A percentile compares a stretch with the other conserved stretches of the same genome.
Evolutionary conservation across 1,140 invertebrate species (phyloP).

Genomic region (Sinella curviseta): DNA sequence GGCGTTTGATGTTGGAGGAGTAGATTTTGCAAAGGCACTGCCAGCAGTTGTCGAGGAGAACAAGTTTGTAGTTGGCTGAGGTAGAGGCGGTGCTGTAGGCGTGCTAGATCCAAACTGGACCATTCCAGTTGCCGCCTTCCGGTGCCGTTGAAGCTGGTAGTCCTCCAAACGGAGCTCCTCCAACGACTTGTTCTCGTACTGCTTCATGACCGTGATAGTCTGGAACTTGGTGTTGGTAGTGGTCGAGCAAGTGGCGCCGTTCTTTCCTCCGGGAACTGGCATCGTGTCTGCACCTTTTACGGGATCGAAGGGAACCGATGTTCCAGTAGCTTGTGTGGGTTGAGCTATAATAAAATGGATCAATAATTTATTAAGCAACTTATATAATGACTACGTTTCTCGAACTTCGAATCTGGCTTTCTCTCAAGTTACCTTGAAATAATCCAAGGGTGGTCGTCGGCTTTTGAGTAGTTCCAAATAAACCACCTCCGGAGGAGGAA

Average conservation of each 20-base stretch:
- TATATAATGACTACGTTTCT: not conserved
- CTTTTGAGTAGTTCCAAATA: not conserved
- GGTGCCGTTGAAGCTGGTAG: conserved; percentile 78
- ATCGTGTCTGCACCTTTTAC: conserved; percentile 82
- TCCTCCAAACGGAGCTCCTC: conserved; percentile 93
- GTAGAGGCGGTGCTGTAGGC: conserved; percentile 11
- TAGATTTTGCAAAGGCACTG: not conserved
- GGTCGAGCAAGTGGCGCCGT: conserved; percentile 76
- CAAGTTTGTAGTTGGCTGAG: not conserved
- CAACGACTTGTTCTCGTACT: conserved; percentile 90
- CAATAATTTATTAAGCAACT: not conserved
- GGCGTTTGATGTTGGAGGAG: not conserved
- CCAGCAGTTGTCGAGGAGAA: not conserved
- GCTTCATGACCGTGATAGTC: conserved; percentile 96
- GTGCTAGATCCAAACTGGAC: conserved; percentile 41
- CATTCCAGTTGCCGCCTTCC: conserved; percentile 64
- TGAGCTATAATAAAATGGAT: not conserved
- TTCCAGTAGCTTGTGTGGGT: conserved; percentile 61
- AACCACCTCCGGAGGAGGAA: too few species aligned
- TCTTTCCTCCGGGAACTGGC: conserved; percentile 87
- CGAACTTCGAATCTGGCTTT: not conserved
- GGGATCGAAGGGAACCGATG: conserved; percentile 65
- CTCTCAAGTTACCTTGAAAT: not conserved
- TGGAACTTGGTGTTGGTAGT: conserved; percentile 59
- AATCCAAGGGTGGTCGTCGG: not conserved